Evolutionary conservation across 2,888 invertebrate species (phyloP).

Genomic region (Rhogogaster chlorosoma): DNA sequence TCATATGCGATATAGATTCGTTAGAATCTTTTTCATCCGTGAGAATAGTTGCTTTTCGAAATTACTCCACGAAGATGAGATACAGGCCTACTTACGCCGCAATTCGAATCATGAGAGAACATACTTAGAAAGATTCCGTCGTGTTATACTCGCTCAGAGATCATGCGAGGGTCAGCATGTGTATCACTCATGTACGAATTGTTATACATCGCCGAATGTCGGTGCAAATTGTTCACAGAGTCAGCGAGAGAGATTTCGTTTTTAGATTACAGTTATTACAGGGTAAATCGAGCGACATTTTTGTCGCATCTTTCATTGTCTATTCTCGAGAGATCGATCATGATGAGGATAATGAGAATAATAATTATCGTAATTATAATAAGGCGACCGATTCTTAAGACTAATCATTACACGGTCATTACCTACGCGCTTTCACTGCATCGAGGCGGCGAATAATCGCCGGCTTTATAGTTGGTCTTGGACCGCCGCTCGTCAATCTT

Average conservation of each 20-base stretch:
- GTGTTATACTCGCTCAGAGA: neutral
- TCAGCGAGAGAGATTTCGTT: slow-evolving; percentile 21
- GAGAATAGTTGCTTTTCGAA: neutral
- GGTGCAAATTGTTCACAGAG: neutral
- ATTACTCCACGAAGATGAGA: neutral
- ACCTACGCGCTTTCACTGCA: slow-evolving; percentile 44
- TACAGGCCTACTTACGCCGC: neutral
- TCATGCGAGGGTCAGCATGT: neutral
- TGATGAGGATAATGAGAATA: slow-evolving; percentile 4
- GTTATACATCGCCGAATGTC: neutral
- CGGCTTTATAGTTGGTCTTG: neutral
- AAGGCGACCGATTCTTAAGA: slow-evolving; percentile 36
- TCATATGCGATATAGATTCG: neutral
- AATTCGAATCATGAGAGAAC: neutral
- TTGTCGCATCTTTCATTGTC: slow-evolving; percentile 35
- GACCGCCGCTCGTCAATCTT: neutral
- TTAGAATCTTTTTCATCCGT: neutral
- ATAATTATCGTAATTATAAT: slow-evolving; percentile 23
- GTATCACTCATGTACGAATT: slow-evolving; percentile 24
- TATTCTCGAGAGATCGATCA: neutral
- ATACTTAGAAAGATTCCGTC: neutral
- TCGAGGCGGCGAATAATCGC: slow-evolving; percentile 11
- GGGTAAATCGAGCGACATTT: slow-evolving; percentile 13
- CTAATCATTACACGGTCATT: slow-evolving; percentile 45
- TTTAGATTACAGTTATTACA: neutral